phyloP scores from a whole-genome alignment of 2,888 invertebrate species.

The Chorisops tibialis region DNA sequence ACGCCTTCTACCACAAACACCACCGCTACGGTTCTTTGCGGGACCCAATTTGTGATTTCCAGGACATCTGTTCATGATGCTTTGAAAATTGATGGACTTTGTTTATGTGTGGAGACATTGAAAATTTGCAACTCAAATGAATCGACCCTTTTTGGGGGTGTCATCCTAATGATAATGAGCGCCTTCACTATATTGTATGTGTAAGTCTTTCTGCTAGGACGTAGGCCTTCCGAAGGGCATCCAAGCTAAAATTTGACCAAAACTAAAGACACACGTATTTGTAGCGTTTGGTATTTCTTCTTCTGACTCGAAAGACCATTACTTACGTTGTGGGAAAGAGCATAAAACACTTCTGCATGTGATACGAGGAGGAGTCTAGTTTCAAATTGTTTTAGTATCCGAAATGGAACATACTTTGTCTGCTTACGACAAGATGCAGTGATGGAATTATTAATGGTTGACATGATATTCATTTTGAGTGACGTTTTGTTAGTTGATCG shows the following conservation, averaged over 20 bases:
- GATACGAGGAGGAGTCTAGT: slow-evolving; percentile 15
- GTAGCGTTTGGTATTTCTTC: slow-evolving; percentile 3
- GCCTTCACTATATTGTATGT: not conserved
- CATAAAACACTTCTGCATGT: slow-evolving; percentile 11
- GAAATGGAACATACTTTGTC: not conserved
- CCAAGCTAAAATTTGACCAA: not conserved
- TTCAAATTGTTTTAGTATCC: slow-evolving; percentile 10
- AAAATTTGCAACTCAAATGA: slow-evolving; percentile 26
- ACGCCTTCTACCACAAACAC: too few species aligned
- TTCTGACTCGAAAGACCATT: not conserved
- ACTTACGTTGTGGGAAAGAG: slow-evolving; percentile 1
- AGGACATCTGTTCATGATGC: slow-evolving; percentile 10
- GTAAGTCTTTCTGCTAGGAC: not conserved
- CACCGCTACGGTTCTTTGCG: too few species aligned
- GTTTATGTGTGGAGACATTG: slow-evolving; percentile 9
- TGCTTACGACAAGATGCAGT: slow-evolving; percentile 6
- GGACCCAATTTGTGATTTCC: too few species aligned
- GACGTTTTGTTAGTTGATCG: too few species aligned
- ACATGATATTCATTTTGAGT: not conserved
- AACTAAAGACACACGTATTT: slow-evolving; percentile 3
- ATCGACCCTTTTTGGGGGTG: slow-evolving; percentile 16
- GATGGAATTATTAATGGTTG: slow-evolving; percentile 14
- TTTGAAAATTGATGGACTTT: slow-evolving; percentile 18
- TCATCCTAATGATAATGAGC: slow-evolving; percentile 20
- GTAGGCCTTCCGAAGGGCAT: not conserved